Base-by-base conservation (phyloP, 2,797 vertebrate genomes). In the Hydrolagus colliei region DNA sequence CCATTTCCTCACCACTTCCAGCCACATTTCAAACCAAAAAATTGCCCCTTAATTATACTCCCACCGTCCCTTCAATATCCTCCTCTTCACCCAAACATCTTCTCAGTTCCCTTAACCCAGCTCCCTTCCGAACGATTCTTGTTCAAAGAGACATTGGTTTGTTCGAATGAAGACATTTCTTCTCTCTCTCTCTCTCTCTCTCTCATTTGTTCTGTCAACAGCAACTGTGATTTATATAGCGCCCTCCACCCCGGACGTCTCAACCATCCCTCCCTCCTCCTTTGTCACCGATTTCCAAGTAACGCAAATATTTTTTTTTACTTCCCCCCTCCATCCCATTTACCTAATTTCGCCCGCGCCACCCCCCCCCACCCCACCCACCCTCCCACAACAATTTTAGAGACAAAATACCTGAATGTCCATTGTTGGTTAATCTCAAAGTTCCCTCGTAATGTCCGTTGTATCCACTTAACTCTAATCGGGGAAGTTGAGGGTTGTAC, bases 381-480 rank as follows among this genome's bases (percentile, higher is more conserved):
- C 72, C 1, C 32, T 52, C 41, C 41, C 41, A 3, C 6, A 52
- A 52, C 3, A 52, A 10, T 77, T 41, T 41, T 77, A 20, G 8
- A 7, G 16, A 27, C 72, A 4, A 12, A 41, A 16, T 59, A 99
- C 97, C 97, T 0, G 97, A 93, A 90, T 98, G 96, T 0, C 97
- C 97, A 0, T 96, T 98, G 93, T 97, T 98, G 89, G 87, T 92
- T 94, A 97, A 95, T 0, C 77, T 88, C 88, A 98, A 94, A 0
- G 87, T 87, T 0, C 93, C 93, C 0, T 0, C 86, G 86, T 92
- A 87, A 0, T 89, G 86, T 1, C 79, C 87, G 0, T 94, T 93
- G 0, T 96, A 98, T 18, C 96, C 96, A 0, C 0, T 87, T 80
- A 98, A 90, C 67, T 93, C 90, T 88, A 98, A 91, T 35, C 90